Percentiles rank a stretch among this genome's conserved stretches.
These are phyloP conservation scores for Julus scandinavius DNA, from an alignment of 2,888 invertebrate species.

Conservation along the genomic window DNA sequence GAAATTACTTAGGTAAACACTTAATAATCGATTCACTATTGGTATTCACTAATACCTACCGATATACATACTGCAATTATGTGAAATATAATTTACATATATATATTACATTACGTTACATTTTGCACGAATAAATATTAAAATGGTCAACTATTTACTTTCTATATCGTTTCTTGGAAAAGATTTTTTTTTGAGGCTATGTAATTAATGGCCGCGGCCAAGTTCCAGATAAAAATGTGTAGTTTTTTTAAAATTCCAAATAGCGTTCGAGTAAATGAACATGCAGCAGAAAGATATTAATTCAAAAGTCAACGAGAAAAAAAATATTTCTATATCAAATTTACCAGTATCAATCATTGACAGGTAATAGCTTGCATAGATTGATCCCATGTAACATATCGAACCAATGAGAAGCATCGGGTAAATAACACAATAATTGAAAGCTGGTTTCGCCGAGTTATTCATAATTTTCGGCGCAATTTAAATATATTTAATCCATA, in stretches of 20 bases:
- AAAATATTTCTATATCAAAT: neutral
- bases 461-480: neutral
- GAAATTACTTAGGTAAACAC: no score
- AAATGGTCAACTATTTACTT: neutral
- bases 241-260: neutral
- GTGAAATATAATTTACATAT: no score
- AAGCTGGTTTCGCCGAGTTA: neutral
- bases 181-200: neutral
- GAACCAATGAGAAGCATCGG: neutral
- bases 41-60: no score
- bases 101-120: no score
- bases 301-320: neutral
- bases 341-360: neutral
- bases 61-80: no score
- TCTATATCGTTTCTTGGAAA: neutral
- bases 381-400: neutral
- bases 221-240: neutral
- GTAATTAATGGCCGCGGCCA: neutral
- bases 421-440: neutral
- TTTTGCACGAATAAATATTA: no score
- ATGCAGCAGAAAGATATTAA: neutral
- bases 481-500: neutral
- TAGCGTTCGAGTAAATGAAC: neutral
- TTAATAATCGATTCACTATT: no score
- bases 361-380: neutral